Conservation (phyloP, 2,113 vertebrate species). For the Eublepharis macularius region DNA sequence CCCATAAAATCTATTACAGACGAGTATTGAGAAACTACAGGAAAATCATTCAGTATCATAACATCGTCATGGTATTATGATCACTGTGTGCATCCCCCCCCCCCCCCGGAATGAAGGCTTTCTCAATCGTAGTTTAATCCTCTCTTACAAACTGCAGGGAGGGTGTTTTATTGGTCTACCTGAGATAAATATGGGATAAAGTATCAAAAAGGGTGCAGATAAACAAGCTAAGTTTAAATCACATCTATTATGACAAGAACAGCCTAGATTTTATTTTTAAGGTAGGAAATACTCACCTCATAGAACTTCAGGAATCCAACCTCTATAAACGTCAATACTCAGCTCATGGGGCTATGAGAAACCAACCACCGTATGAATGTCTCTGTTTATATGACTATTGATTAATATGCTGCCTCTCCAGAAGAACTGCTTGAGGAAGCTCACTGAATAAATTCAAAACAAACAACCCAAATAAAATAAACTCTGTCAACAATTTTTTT, state of each 20-base stretch:
- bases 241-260: conserved; percentile 14
- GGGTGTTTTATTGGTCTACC: conserved; percentile 22
- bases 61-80: conserved; percentile 24
- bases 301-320: neutral
- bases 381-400: too few species aligned
- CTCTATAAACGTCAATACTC: too few species aligned
- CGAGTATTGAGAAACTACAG: conserved; percentile 35
- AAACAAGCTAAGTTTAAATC: conserved; percentile 43
- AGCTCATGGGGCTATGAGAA: too few species aligned
- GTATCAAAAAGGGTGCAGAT: conserved; percentile 15
- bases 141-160: conserved; percentile 25
- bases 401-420: too few species aligned
- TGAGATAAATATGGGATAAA: conserved; percentile 32
- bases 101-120: neutral
- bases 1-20: conserved; percentile 47
- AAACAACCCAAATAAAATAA: too few species aligned
- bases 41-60: conserved; percentile 30
- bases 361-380: too few species aligned
- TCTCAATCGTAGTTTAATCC: conserved; percentile 23
- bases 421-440: too few species aligned
- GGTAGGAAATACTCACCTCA: conserved; percentile 18
- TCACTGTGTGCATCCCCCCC: neutral
- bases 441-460: too few species aligned
- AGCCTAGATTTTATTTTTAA: conserved; percentile 21
- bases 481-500: too few species aligned